These are phyloP conservation scores for Leptodactylus fuscus DNA, from an alignment of 2,113 vertebrate genomes.

Conservation along the genomic window DNA sequence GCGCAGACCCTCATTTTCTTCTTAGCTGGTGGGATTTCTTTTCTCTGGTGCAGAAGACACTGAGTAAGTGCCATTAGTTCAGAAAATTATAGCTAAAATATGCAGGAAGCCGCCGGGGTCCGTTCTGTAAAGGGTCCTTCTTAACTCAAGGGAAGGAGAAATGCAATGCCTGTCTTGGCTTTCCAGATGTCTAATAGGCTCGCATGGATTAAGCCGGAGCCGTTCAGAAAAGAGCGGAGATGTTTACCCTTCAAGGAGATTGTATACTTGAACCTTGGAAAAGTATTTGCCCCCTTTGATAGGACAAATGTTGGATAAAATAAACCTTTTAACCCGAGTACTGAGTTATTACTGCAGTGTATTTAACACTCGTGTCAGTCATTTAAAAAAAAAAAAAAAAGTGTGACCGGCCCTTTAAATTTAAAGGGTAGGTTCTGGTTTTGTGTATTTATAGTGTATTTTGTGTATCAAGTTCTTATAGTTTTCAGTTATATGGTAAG, in stretches of 20 bases:
- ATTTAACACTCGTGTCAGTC: too few relatives aligned
- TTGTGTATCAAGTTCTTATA: too few relatives aligned
- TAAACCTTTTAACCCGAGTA: too few relatives aligned
- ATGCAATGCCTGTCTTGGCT: neutral
- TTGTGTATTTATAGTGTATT: neutral
- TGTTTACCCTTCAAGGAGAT: neutral
- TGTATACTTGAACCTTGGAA: neutral
- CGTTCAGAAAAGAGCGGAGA: neutral
- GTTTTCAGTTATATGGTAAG: too few relatives aligned
- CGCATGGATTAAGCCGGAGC: neutral
- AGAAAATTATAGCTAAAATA: slow-evolving; percentile 35
- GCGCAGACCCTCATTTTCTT: slow-evolving; percentile 24
- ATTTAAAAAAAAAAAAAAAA: too few relatives aligned
- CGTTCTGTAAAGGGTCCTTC: neutral
- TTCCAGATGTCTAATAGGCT: slow-evolving; percentile 8
- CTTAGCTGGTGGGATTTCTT: slow-evolving; percentile 34
- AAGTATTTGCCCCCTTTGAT: too few relatives aligned
- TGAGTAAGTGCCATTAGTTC: slow-evolving; percentile 41
- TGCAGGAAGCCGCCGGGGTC: slow-evolving; percentile 22
- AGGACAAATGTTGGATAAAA: too few relatives aligned
- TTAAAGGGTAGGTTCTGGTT: neutral
- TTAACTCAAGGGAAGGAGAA: neutral
- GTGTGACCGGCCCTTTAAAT: too few relatives aligned
- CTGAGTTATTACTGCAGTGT: too few relatives aligned
- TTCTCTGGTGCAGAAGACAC: slow-evolving; percentile 32